Evolutionary conservation across 2,797 vertebrate genomes (phyloP), one percentile per base, ranked within the genome.

Genomic region (Hoplostethus atlanticus): DNA sequence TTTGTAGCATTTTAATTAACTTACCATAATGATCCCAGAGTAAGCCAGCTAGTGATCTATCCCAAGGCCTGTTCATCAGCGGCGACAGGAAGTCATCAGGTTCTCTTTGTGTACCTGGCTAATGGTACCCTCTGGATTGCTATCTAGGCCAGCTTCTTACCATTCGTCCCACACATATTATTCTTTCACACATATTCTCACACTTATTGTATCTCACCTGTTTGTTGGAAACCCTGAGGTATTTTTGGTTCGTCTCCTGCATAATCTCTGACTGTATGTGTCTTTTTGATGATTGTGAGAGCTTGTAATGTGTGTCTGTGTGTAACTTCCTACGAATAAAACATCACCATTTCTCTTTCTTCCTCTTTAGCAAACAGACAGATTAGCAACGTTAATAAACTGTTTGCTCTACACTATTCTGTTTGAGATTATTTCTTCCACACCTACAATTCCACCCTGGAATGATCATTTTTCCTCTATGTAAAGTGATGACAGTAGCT

Each of bases 91-190:
- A 73, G 68, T 21, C 77, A 68, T 80, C 78, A 82, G 60, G 58
- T 80, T 83, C 10, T 66, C 63, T 55, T 63, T 68, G 64, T 61
- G 63, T 85, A 87, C 74, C 72, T 75, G 78, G 52, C 71, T 87
- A 89, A 91, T 88, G 81, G 80, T 78, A 85, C 86, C 83, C 87
- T 72, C 65, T 86, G 84, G 86, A 89, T 89, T 74, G 77, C 50
- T 84, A 88, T 89, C 83, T 88, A 87, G 87, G 87, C 76, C 85
- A 83, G 53, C 6, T 0, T 71, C 71, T 83, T 65, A 75, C 63
- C 55, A 61, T 40, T 73, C 79, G 62, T 77, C 87, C 79, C 67
- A 81, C 83, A 84, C 38, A 34, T 40, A 11, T 65, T 63, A 64
- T 77, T 73, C 21, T 71, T 77, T 73, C 72, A 12, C 73, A 67